Evolutionary conservation across 2,113 vertebrate species (phyloP).

Genomic region (Platysternon megacephalum): DNA sequence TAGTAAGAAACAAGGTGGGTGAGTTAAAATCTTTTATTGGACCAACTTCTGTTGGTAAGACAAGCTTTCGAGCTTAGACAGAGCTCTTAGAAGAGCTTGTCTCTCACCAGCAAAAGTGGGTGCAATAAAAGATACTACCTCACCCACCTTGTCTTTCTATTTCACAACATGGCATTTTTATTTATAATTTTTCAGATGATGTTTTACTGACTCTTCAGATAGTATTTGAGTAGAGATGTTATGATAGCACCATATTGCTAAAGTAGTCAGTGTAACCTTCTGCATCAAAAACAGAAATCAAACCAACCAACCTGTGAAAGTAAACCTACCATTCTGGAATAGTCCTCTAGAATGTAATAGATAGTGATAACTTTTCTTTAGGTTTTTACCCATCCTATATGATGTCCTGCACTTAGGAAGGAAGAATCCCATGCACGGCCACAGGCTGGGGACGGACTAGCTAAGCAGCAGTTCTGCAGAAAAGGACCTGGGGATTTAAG

Average conservation of each 20-base stretch:
- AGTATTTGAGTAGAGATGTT: neutral
- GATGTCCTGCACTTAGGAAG: neutral
- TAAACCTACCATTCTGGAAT: neutral
- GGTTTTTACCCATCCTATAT: neutral
- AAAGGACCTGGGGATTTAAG: too few species aligned
- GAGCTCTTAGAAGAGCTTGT: neutral
- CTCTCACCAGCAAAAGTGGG: neutral
- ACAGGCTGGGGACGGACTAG: too few species aligned
- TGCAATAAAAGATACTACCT: neutral
- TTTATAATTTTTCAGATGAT: neutral
- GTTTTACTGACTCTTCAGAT: neutral
- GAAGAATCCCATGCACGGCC: too few species aligned
- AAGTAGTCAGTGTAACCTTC: neutral
- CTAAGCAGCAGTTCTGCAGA: too few species aligned
- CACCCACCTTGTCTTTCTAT: neutral
- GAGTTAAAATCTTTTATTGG: neutral
- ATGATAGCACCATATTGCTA: neutral
- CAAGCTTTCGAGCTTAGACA: neutral
- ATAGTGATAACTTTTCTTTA: neutral
- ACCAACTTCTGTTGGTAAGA: neutral
- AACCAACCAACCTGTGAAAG: neutral
- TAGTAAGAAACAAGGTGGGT: neutral
- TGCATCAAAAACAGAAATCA: neutral
- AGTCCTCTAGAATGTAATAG: neutral
- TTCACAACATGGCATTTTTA: neutral